Conservation (phyloP, 37 sponge, comb jelly and placozoan species). For the Axinella damicornis region DNA sequence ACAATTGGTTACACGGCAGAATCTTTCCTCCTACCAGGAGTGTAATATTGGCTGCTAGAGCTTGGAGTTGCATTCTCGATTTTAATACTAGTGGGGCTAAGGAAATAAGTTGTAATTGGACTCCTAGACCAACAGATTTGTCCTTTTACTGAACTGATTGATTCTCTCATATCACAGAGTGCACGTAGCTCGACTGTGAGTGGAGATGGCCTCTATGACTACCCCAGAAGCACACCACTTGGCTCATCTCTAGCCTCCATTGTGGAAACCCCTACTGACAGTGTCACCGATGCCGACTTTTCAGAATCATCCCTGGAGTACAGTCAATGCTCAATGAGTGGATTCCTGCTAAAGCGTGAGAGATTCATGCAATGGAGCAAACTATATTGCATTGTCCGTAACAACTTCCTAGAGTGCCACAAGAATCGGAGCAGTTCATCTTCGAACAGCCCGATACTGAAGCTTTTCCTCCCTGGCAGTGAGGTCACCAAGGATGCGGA, state of each 20-base stretch:
- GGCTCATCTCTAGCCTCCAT: neutral
- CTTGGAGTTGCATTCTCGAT: too few species aligned
- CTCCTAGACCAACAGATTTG: too few species aligned
- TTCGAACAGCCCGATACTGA: slow-evolving; percentile 16
- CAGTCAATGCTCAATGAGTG: slow-evolving; percentile 44
- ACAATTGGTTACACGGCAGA: too few species aligned
- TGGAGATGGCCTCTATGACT: neutral
- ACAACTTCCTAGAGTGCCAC: slow-evolving; percentile 71
- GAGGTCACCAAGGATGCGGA: slow-evolving; percentile 35
- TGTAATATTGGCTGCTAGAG: too few species aligned
- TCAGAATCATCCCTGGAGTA: slow-evolving; percentile 29
- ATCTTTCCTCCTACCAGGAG: too few species aligned
- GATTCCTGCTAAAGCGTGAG: slow-evolving; percentile 60
- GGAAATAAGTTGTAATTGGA: too few species aligned
- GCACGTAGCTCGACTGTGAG: slow-evolving; percentile 21
- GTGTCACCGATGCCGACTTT: neutral
- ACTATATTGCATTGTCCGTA: slow-evolving; percentile 60
- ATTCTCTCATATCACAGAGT: slow-evolving; percentile 1
- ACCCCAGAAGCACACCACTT: slow-evolving; percentile 1
- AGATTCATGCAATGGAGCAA: slow-evolving; percentile 60
- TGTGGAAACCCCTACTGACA: neutral
- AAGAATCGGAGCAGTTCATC: slow-evolving; percentile 20
- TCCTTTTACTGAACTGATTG: too few species aligned
- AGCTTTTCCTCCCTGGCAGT: slow-evolving; percentile 70
- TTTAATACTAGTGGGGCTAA: too few species aligned